Evolutionary conservation across 2,888 invertebrate genomes (phyloP).

Genomic region (Agrypnus murinus): DNA sequence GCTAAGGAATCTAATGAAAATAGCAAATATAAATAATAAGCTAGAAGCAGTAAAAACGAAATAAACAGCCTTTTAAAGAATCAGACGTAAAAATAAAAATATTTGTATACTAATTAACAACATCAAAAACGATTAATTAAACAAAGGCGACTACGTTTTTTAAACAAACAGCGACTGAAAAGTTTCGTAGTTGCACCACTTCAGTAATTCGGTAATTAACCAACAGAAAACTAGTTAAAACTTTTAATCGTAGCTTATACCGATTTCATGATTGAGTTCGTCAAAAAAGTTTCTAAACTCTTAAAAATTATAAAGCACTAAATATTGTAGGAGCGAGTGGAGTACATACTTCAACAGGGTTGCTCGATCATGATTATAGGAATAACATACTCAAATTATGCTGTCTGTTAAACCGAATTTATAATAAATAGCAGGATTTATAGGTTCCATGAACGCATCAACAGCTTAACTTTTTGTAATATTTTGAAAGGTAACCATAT

Average conservation of each 20-base stretch:
- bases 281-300: neutral
- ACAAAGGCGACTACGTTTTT: too few relatives aligned
- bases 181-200: neutral
- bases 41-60: too few relatives aligned
- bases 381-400: neutral
- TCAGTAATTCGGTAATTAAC: conserved; percentile 17
- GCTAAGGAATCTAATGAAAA: too few relatives aligned
- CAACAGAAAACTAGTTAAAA: conserved; percentile 21
- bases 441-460: conserved; percentile 23
- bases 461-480: conserved; percentile 13
- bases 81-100: too few relatives aligned
- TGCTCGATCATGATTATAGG: neutral
- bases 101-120: too few relatives aligned
- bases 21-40: too few relatives aligned
- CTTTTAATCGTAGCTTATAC: neutral
- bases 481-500: conserved; percentile 25
- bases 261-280: neutral
- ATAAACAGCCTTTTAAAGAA: too few relatives aligned
- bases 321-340: neutral
- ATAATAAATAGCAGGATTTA: conserved; percentile 21
- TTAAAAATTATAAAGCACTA: neutral
- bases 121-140: too few relatives aligned
- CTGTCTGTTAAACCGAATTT: neutral
- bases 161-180: neutral
- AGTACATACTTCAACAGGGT: too few relatives aligned